Base-by-base conservation (phyloP, 2,888 invertebrate species). In the Branchipolynoe longqiensis region DNA sequence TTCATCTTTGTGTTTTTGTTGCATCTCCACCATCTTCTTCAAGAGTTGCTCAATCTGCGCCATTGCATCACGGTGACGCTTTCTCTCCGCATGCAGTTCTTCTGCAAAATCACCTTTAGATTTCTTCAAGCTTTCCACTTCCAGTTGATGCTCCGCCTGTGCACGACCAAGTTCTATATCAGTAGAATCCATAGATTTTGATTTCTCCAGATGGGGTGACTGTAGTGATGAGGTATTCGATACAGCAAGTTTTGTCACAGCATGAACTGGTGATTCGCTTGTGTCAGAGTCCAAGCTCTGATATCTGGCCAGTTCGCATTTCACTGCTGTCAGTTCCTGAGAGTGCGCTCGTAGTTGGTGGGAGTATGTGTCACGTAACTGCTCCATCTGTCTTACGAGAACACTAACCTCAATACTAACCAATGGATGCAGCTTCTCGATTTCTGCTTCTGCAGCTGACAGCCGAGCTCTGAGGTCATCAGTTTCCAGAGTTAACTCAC, bases 51-150 rank as follows among this genome's bases (percentile, higher is more conserved):
- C 78, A 28, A 78, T 78, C 14, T 48, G 78, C n/a, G 78, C 41
- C 78, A 78, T 78, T 18, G 78, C 78, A 48, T 78, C 78, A 18
- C 78, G 78, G 48, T 78, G 78, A 1, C 78, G 78, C 48, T 78
- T 48, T 48, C 48, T 78, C 25, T 78, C 78, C 0, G 41, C 78
- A 48, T 78, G 3, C 22, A 78, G 54, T 28, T 78, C 78, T 22
- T 25, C 28, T 6, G 78, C 41, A 25, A 78, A 41, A 18, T 78
- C 78, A 22, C 78, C 54, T 28, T 78, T 78, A 4, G 78, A 31
- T 28, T 54, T 78, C 28, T 78, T 78, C 28, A 78, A 28, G 28
- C 78, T 54, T 18, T 78, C 78, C 48, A 78, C 78, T 78, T 78
- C 78, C 8, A 78, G 28, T 33, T 48, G 78, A 28, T 78, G 78